A percentile compares a stretch with the other conserved stretches of the same genome.
Evolutionary conservation across 2,888 invertebrate species (phyloP).

Genomic region (Yponomeuta evonymella): DNA sequence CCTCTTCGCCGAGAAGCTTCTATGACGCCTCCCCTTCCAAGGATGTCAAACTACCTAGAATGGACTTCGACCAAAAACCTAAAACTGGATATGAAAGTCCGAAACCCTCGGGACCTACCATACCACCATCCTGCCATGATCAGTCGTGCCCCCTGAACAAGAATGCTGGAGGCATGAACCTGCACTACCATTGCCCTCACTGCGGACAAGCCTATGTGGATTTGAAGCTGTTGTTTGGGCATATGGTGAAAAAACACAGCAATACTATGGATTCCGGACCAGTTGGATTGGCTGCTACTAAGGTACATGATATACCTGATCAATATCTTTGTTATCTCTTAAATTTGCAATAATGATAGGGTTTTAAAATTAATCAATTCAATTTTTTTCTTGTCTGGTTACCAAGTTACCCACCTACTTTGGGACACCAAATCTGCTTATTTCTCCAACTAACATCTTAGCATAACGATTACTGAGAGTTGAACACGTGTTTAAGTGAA

Average conservation of each 20-base stretch:
- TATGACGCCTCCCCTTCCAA: constrained; percentile 75
- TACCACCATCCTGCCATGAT: constrained; percentile 77
- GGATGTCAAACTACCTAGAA: constrained; percentile 52
- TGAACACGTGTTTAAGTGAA: constrained; percentile 6
- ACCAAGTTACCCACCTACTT: too few species aligned
- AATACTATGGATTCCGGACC: constrained; percentile 58
- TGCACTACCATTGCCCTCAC: constrained; percentile 68
- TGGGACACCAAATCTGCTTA: too few species aligned
- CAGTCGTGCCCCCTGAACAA: constrained; percentile 68
- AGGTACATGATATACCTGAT: constrained; percentile 37
- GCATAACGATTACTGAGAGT: too few species aligned
- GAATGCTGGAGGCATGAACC: constrained; percentile 63
- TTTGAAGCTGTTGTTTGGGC: constrained; percentile 62
- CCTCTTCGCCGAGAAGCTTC: constrained; percentile 71
- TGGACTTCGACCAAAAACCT: constrained; percentile 54
- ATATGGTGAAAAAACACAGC: constrained; percentile 69
- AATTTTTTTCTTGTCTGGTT: too few species aligned
- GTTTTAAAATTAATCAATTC: too few species aligned
- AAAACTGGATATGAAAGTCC: constrained; percentile 47
- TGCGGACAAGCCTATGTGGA: constrained; percentile 69
- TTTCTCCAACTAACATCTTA: too few species aligned
- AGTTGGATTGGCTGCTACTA: constrained; percentile 67
- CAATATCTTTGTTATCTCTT: not conserved
- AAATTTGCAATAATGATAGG: too few species aligned
- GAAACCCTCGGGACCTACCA: constrained; percentile 58